Conservation (phyloP, 2,888 invertebrate species). For the Philonicus albiceps region DNA sequence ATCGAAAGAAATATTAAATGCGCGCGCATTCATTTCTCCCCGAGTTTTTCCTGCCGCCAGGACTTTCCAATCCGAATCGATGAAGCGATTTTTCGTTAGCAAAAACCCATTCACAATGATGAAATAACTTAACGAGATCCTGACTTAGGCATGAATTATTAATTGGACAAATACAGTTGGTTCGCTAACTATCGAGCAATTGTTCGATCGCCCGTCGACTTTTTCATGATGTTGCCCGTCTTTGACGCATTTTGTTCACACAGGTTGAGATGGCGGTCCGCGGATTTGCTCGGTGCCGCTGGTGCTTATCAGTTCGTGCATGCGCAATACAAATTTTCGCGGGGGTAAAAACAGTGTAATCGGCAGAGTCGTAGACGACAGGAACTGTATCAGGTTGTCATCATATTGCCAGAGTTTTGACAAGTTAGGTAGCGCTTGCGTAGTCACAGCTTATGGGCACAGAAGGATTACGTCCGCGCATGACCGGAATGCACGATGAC, state of each 20-base stretch:
- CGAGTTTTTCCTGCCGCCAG: slow-evolving; percentile 6
- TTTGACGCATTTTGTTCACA: slow-evolving; percentile 40
- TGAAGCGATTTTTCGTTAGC: slow-evolving; percentile 25
- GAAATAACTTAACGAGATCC: slow-evolving; percentile 43
- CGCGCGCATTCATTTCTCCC: slow-evolving; percentile 33
- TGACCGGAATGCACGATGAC: slow-evolving; percentile 51
- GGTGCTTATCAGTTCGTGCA: slow-evolving; percentile 22
- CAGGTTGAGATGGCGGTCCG: neutral
- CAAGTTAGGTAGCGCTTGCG: neutral
- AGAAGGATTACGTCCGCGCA: slow-evolving; percentile 46
- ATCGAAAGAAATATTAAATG: slow-evolving; percentile 39
- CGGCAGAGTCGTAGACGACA: neutral
- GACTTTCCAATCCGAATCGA: slow-evolving; percentile 37
- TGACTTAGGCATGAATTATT: slow-evolving; percentile 42
- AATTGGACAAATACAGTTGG: slow-evolving; percentile 39
- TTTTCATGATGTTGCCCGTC: neutral
- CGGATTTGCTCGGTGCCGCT: neutral
- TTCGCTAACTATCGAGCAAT: slow-evolving; percentile 7
- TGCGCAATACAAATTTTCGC: slow-evolving; percentile 39
- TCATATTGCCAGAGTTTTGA: slow-evolving; percentile 30
- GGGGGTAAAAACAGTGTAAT: slow-evolving; percentile 14
- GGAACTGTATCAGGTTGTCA: slow-evolving; percentile 40
- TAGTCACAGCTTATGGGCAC: neutral
- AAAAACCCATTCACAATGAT: slow-evolving; percentile 38
- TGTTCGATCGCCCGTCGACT: slow-evolving; percentile 9